Evolutionary conservation across 1,140 invertebrate species (phyloP).

Genomic region (Nasonia vitripennis): DNA sequence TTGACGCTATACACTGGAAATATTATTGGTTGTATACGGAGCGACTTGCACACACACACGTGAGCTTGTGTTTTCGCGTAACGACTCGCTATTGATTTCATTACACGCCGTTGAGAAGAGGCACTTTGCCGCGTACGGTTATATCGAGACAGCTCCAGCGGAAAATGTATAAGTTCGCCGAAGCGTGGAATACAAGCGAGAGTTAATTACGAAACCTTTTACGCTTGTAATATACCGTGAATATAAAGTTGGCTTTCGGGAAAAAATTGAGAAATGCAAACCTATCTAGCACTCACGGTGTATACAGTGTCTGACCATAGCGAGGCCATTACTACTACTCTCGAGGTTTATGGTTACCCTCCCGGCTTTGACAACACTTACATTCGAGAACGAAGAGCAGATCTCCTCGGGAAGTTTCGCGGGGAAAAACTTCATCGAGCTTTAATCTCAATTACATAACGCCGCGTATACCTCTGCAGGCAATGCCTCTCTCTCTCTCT

Average conservation of each 20-base stretch:
- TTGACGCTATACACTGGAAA: background rate
- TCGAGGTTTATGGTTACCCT: background rate
- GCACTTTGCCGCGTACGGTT: background rate
- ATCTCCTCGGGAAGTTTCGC: background rate
- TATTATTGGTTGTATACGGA: background rate
- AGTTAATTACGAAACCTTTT: too few species aligned
- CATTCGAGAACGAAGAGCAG: background rate
- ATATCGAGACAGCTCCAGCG: background rate
- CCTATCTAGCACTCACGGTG: background rate
- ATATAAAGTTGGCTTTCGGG: too few species aligned
- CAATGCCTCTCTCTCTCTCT: background rate
- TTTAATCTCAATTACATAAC: conserved; percentile 41
- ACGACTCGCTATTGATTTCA: background rate
- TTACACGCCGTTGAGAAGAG: background rate
- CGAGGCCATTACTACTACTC: background rate
- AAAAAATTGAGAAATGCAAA: too few species aligned
- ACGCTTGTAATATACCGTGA: too few species aligned
- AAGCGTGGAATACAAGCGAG: background rate
- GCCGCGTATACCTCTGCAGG: background rate
- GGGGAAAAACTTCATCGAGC: background rate
- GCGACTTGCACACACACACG: too few species aligned
- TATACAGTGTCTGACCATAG: background rate
- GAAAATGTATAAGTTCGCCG: background rate
- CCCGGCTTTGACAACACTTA: background rate
- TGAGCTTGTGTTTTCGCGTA: background rate